A percentile compares a stretch with the other conserved stretches of the same genome.
These are phyloP conservation scores for Rhodeus uyekii DNA, from an alignment of 2,797 vertebrate genomes.

Conservation along the genomic window DNA sequence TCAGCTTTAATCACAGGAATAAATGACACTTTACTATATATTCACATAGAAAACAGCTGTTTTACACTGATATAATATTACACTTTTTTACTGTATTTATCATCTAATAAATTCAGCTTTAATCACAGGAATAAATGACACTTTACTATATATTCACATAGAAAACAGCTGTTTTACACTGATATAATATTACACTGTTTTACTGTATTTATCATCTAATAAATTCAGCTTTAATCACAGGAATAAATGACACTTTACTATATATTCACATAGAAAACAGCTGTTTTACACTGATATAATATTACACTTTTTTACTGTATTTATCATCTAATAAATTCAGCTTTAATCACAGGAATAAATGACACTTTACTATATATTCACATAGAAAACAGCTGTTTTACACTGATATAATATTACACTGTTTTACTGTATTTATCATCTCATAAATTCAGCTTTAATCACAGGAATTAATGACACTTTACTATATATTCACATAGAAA, in stretches of 20 bases:
- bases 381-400: fast-evolving
- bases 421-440: too few species aligned
- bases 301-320: background rate
- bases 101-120: background rate
- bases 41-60: background rate
- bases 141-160: background rate
- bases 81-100: too few species aligned
- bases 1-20: background rate
- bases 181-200: background rate
- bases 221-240: background rate
- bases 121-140: background rate
- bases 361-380: background rate
- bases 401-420: background rate
- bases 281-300: fast-evolving
- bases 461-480: background rate
- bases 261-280: background rate
- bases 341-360: background rate
- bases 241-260: background rate
- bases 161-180: fast-evolving
- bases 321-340: too few species aligned
- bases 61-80: background rate
- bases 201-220: too few species aligned
- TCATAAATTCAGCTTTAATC: background rate
- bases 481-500: background rate
- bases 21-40: background rate